phyloP scores from a whole-genome alignment of 2,113 vertebrate genomes.

The Phoenicopterus ruber region DNA sequence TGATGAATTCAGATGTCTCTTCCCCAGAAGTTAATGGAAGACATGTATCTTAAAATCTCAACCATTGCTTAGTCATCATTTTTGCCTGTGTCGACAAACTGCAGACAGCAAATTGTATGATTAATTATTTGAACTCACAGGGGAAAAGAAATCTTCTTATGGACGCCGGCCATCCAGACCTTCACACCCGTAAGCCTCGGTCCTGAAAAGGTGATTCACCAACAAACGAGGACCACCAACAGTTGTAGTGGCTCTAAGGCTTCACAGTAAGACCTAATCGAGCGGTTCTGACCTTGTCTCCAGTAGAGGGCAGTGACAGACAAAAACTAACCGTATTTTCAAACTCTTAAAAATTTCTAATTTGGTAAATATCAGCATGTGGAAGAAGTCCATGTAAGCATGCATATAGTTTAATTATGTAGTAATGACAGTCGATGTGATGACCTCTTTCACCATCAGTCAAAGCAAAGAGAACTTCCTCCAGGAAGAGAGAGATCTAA shows the following conservation, averaged over 20 bases:
- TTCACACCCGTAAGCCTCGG: not conserved
- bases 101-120: not conserved
- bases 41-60: not conserved
- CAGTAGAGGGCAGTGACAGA: constrained; percentile 57
- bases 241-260: not conserved
- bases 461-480: not conserved
- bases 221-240: too few relatives aligned
- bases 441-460: not conserved
- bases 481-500: not conserved
- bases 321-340: not conserved
- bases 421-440: not conserved
- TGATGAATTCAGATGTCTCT: not conserved
- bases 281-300: not conserved
- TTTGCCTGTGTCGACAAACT: not conserved
- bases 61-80: not conserved
- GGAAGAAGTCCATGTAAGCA: not conserved
- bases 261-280: fast-evolving
- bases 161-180: not conserved
- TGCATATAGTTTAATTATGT: not conserved
- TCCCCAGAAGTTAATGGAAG: not conserved
- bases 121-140: not conserved
- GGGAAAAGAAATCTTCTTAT: not conserved
- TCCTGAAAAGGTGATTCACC: not conserved
- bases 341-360: too few relatives aligned
- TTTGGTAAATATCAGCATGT: fast-evolving